phyloP scores from a whole-genome alignment of 2,113 vertebrate species.

The Hypomesus transpacificus region DNA sequence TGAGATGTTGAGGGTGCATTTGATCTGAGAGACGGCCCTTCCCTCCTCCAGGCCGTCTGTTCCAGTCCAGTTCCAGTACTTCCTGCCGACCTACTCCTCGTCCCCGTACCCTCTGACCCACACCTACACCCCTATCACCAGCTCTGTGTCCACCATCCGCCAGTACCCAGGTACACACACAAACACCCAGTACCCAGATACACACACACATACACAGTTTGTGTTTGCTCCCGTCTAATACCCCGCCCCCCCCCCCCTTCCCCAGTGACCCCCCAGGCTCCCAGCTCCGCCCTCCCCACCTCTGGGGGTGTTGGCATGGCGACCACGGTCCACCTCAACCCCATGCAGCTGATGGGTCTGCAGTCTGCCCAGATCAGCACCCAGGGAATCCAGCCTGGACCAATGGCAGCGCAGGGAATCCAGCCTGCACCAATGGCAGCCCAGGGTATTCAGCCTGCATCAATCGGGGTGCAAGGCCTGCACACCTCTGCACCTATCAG shows the following conservation, averaged over 20 bases:
- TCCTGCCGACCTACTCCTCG: conserved; percentile 86
- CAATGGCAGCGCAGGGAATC: conserved; percentile 86
- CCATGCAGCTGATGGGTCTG: conserved; percentile 97
- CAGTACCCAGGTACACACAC: conserved; percentile 50
- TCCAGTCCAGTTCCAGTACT: conserved; percentile 97
- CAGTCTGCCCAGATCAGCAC: conserved; percentile 87
- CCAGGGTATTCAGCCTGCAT: conserved; percentile 88
- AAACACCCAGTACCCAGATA: neutral
- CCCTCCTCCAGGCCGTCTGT: conserved; percentile 78
- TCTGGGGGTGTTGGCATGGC: conserved; percentile 89
- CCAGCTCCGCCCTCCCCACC: conserved; percentile 87
- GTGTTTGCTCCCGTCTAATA: neutral
- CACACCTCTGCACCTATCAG: conserved; percentile 82
- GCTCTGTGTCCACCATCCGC: conserved; percentile 92
- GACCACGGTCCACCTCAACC: conserved; percentile 93
- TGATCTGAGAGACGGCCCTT: neutral
- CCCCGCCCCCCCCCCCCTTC: neutral
- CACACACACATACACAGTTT: neutral
- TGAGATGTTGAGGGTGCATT: neutral
- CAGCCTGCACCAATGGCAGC: conserved; percentile 83
- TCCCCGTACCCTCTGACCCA: conserved; percentile 89
- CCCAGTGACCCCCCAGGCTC: conserved; percentile 90
- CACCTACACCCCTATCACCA: conserved; percentile 95
- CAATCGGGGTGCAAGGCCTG: conserved; percentile 86
- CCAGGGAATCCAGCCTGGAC: conserved; percentile 86